Base-by-base conservation (phyloP, 2,113 vertebrate species). In the Equus przewalskii region DNA sequence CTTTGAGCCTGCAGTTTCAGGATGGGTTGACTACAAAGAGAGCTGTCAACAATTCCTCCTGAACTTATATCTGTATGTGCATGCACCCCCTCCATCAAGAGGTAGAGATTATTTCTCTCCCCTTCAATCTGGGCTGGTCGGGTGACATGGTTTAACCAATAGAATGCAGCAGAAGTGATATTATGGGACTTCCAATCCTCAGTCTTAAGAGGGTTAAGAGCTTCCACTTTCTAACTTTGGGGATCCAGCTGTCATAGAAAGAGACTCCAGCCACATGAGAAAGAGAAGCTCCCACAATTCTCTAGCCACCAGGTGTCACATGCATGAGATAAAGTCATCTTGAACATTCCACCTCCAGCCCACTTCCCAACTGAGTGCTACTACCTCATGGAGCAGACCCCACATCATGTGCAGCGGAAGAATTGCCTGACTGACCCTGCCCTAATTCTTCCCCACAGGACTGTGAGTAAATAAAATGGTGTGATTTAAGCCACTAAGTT, bases 1-100 rank as follows among this genome's bases (percentile, higher is more conserved):
- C 85, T 81, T 96, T 85, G 86, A 95, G 85, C 24, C 41, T 81
- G 78, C 14, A 62, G 14, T 78, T 96, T 54, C 60, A 78, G 82
- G 30, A 26, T 75, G 46, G 33, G 33, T 7, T 87, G 76, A 65
- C 49, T 4, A 33, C 83, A 82, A 80, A 88, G 28, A 70, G 30
- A 15, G 22, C 60, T 56, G 41, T 24, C 64, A 76, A 62, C n/a
- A 89, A 41, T 51, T 62, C 41, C n/a, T 84, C 51, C 44, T 46
- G n/a, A 56, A 72, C 28, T 3, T 86, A 18, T 33, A 6, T 41
- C 4, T 86, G 22, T 33, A 6, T 41, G 30, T 7, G 21, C 41
- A 7, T 11, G 3, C 3, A 33, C 19, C n/a, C 33, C 33, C 6
- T 84, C 33, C 14, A 58, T 84, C 67, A 78, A 81, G n/a, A 79